Evolutionary conservation across 2,888 invertebrate genomes (phyloP).

Genomic region (Megalurothrips usitatus): DNA sequence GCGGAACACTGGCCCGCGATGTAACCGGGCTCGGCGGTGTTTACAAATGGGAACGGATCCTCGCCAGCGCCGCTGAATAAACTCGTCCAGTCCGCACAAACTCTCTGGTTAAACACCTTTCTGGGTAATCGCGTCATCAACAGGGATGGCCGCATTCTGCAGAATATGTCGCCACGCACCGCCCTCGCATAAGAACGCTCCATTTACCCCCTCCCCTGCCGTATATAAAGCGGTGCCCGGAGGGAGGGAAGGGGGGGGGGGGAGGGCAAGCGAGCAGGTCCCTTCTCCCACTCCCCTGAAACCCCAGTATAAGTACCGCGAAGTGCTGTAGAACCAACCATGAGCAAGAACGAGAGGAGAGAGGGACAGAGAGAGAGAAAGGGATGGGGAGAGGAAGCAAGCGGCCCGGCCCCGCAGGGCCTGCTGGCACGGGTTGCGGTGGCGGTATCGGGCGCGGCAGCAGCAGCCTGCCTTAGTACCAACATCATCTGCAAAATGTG

Average conservation of each 20-base stretch:
- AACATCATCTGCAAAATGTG: constrained; percentile 25
- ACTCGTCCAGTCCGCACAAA: no score
- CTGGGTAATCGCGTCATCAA: no score
- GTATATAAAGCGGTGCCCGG: neutral
- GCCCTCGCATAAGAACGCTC: constrained; percentile 31
- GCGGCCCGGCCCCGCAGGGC: neutral
- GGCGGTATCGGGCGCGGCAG: neutral
- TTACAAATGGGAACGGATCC: no score
- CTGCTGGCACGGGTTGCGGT: neutral
- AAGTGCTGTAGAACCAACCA: constrained; percentile 26
- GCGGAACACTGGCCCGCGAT: no score
- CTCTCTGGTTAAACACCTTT: no score
- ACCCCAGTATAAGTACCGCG: constrained; percentile 15
- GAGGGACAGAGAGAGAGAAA: neutral
- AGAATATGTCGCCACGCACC: constrained; percentile 25
- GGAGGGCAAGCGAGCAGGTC: neutral
- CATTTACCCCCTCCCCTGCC: constrained; percentile 34
- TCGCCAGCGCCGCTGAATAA: no score
- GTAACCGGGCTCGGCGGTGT: no score
- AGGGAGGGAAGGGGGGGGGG: no score
- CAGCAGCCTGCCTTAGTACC: neutral
- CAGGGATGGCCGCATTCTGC: no score
- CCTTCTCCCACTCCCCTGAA: constrained; percentile 19
- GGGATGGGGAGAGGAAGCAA: neutral
- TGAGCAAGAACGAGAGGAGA: neutral